Conservation (phyloP, 2,797 vertebrate species). For the Typhlichthys eigenmanni region DNA sequence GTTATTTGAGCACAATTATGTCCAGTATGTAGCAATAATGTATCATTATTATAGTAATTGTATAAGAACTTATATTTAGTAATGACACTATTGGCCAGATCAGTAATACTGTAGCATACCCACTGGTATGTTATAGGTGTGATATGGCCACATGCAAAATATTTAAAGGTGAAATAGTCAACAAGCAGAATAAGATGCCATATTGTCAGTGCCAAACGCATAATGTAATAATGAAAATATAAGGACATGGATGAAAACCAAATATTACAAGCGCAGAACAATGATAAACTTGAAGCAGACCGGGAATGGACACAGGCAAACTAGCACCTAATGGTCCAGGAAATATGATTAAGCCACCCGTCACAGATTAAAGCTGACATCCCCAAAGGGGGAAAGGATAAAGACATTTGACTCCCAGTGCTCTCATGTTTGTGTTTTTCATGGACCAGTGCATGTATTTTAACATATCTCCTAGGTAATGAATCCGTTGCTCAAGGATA, state of each 20-base stretch:
- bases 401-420: slow-evolving; percentile 56
- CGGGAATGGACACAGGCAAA: slow-evolving; percentile 25
- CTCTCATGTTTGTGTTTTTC: slow-evolving; percentile 55
- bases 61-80: neutral
- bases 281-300: slow-evolving; percentile 5
- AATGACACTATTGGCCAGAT: neutral
- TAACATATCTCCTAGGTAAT: slow-evolving; percentile 59
- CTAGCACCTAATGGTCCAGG: slow-evolving; percentile 57
- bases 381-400: slow-evolving; percentile 42
- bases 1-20: neutral
- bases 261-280: slow-evolving; percentile 25
- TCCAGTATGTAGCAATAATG: neutral
- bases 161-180: neutral
- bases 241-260: neutral
- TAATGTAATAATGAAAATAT: slow-evolving; percentile 2
- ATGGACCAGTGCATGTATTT: slow-evolving; percentile 45
- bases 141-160: slow-evolving; percentile 13
- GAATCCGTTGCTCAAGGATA: slow-evolving; percentile 64
- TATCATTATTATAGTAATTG: neutral
- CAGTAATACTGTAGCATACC: neutral
- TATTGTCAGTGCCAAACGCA: neutral
- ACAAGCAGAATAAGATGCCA: neutral
- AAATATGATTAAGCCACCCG: slow-evolving; percentile 53
- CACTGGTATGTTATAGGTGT: neutral
- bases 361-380: slow-evolving; percentile 38